These are phyloP conservation scores for Lingula anatina DNA, from an alignment of 2,888 invertebrate species.

Conservation along the genomic window DNA sequence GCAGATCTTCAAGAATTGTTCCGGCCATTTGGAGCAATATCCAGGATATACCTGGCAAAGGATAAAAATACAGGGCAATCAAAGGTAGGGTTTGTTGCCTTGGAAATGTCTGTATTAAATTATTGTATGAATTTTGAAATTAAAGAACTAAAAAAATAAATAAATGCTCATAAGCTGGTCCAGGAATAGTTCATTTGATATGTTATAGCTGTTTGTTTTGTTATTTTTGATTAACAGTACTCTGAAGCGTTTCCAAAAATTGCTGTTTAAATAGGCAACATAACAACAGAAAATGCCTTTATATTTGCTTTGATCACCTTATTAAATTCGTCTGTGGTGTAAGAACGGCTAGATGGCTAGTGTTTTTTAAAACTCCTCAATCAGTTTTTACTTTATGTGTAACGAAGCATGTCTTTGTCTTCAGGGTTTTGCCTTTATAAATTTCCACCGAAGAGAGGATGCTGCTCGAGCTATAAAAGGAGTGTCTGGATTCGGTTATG, in stretches of 20 bases:
- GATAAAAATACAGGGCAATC: slow-evolving; percentile 63
- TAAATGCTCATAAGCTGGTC: no score
- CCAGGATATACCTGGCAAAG: slow-evolving; percentile 91
- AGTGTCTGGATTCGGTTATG: slow-evolving; percentile 93
- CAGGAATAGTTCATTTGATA: no score
- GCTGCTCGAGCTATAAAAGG: slow-evolving; percentile 86
- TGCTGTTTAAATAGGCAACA: no score
- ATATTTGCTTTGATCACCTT: background rate
- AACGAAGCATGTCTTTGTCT: slow-evolving; percentile 56
- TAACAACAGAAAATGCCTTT: no score
- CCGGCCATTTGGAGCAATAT: slow-evolving; percentile 85
- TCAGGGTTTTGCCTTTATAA: slow-evolving; percentile 98
- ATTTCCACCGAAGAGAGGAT: slow-evolving; percentile 85
- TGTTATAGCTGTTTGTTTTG: no score
- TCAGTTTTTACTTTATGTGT: no score
- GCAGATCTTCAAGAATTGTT: slow-evolving; percentile 94
- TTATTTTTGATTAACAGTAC: no score
- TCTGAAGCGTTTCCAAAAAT: no score
- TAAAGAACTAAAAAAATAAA: no score
- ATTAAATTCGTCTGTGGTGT: no score
- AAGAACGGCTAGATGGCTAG: no score
- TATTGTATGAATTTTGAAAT: background rate
- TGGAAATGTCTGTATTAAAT: background rate
- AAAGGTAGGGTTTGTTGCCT: slow-evolving; percentile 43
- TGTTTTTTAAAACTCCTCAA: no score